Evolutionary conservation across 2,888 invertebrate genomes (phyloP), one percentile per base, ranked within the genome.

Genomic region (Orthonevra nobilis): DNA sequence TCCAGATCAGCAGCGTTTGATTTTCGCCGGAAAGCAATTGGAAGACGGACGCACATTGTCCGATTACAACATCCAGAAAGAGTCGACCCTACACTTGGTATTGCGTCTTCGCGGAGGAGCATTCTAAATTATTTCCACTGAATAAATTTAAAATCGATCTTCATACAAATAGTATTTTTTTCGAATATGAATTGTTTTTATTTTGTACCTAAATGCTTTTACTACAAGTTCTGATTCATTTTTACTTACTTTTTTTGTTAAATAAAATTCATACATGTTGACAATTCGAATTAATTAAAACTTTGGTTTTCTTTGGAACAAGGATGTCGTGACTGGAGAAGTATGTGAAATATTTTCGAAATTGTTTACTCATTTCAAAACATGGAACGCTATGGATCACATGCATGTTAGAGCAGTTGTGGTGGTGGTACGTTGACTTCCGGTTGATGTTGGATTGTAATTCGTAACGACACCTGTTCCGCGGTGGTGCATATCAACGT

Each of bases 41-140:
- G 85, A 86, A 36, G 86, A 86, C 20, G 86, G 86, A 3, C 86
- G 86, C 2, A 86, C 86, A 0, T 48, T 86, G 44, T 86, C 85
- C 17, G 85, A 86, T 40, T 86, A 86, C 63, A 86, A 86, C 64
- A 86, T 86, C 46, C 86, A 86, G 44, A 86, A 86, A 73, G 86
- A 85, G 46, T 86, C 85, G 0, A 85, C 86, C 0, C 74, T 86
- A 0, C 86, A 86, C 5, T 84, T 86, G 82, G 83, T 83, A 0
- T 42, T 73, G 34, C 73, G 73, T 70, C 75, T 75, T 70, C 75
- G 75, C 75, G 75, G 75, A 64, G 75, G 75, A 44, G 70, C 70
- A 64, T 70, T 70, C 26, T 77, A 64, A 75, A 75, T 26, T 61
- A 44, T 60, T 74, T 74, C 44, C 52, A 34, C 9, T 26, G 38